Conservation (phyloP, 2,113 vertebrate genomes). For the Edolisoma coerulescens region DNA sequence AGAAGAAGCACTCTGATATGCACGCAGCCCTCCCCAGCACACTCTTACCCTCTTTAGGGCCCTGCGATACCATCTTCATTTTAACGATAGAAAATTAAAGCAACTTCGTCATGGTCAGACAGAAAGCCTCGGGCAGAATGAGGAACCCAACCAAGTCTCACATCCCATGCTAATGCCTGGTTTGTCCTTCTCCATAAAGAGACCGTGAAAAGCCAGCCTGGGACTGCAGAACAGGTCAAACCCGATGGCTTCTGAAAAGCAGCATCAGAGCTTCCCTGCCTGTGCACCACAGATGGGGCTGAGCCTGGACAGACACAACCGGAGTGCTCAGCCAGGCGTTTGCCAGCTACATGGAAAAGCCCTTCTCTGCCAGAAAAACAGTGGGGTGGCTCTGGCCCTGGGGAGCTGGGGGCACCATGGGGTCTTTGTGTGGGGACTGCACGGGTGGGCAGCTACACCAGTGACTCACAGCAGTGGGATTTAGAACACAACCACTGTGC, state of each 20-base stretch:
- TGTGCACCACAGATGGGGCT: background rate
- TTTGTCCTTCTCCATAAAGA: background rate
- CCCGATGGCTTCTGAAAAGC: background rate
- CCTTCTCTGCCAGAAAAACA: background rate
- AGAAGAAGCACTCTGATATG: background rate
- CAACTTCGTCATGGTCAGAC: background rate
- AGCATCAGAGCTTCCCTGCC: background rate
- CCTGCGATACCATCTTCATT: slow-evolving; percentile 5
- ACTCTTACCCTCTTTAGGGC: background rate
- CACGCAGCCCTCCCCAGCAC: background rate
- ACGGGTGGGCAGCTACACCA: fast-evolving
- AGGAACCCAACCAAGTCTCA: background rate
- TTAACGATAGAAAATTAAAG: background rate
- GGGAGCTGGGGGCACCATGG: background rate
- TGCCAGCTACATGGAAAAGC: background rate
- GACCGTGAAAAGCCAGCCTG: background rate
- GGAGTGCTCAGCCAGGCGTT: fast-evolving
- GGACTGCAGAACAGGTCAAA: background rate
- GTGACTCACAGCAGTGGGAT: background rate
- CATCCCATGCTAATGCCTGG: background rate
- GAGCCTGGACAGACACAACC: background rate
- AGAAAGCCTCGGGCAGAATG: background rate
- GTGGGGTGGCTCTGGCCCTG: background rate
- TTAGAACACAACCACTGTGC: background rate
- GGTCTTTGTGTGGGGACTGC: background rate